Percentiles rank a stretch among this genome's conserved stretches.
Conservation (phyloP, 2,797 vertebrate genomes). For the Garrulus glandarius region DNA sequence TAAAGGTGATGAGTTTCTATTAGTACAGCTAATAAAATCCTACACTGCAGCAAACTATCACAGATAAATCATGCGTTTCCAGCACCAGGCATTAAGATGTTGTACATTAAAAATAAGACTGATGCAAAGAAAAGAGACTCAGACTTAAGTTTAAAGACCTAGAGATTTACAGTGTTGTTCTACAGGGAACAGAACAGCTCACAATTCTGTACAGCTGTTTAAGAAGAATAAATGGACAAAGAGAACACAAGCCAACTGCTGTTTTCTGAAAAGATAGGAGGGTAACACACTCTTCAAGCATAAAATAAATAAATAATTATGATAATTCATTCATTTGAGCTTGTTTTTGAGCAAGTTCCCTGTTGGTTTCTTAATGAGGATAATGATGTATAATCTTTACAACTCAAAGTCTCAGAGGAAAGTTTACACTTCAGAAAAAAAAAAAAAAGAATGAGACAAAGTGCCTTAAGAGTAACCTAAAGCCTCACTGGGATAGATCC, state of each 20-base stretch:
- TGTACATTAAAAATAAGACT: conserved; percentile 1
- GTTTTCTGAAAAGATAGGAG: not conserved
- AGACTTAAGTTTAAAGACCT: not conserved
- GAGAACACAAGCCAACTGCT: not conserved
- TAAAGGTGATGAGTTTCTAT: conserved; percentile 40
- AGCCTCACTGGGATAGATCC: not conserved
- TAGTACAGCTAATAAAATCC: conserved; percentile 38
- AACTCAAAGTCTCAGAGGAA: conserved; percentile 21
- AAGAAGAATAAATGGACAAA: conserved; percentile 3
- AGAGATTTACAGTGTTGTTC: not conserved
- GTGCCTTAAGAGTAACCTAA: not conserved
- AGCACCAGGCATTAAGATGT: not conserved
- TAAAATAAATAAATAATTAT: conserved; percentile 43
- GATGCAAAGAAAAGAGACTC: not conserved
- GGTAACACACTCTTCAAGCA: not conserved
- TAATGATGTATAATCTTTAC: conserved; percentile 52
- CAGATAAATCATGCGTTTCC: not conserved
- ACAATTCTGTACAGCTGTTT: not conserved
- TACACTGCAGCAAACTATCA: not conserved
- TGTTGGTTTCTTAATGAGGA: conserved; percentile 44
- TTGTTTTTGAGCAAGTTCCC: conserved; percentile 36
- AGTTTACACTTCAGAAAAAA: not conserved
- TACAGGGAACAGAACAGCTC: not conserved
- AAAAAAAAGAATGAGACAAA: not conserved
- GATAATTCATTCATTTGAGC: conserved; percentile 19